phyloP scores from a whole-genome alignment of 2,797 vertebrate species.

The Enteromius anoplus region DNA sequence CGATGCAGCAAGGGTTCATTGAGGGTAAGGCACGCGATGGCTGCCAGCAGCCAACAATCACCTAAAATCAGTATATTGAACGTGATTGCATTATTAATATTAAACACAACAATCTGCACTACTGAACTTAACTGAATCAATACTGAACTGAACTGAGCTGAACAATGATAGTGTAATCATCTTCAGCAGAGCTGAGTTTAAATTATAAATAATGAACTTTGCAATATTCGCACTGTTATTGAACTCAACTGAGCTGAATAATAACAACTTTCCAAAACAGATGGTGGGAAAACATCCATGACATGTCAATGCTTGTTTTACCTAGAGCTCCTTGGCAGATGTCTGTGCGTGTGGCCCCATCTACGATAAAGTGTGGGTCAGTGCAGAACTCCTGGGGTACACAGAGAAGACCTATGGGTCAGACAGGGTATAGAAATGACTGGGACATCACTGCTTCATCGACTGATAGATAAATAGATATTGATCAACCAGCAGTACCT shows the following conservation, averaged over 20 bases:
- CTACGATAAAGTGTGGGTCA: slow-evolving; percentile 84
- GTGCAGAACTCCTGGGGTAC: slow-evolving; percentile 77
- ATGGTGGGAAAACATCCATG: not conserved
- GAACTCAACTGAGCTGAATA: not conserved
- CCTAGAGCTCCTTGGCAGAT: slow-evolving; percentile 87
- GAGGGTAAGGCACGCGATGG: slow-evolving; percentile 66
- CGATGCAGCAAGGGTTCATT: slow-evolving; percentile 62
- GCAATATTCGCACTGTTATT: not conserved
- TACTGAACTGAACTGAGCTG: not conserved
- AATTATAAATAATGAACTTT: not conserved
- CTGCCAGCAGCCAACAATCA: slow-evolving; percentile 68
- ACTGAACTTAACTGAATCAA: not conserved
- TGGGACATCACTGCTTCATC: slow-evolving; percentile 41
- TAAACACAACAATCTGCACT: not conserved
- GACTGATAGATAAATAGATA: slow-evolving; percentile 1
- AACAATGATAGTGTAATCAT: not conserved
- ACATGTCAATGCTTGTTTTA: slow-evolving; percentile 51
- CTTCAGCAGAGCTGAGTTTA: too few relatives aligned
- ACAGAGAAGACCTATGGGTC: slow-evolving; percentile 60
- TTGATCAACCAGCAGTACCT: not conserved
- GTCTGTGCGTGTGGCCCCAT: slow-evolving; percentile 85
- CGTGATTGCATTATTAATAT: not conserved
- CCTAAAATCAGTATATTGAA: slow-evolving; percentile 39
- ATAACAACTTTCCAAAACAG: not conserved
- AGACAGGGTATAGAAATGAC: slow-evolving; percentile 53